A percentile compares a stretch with the other conserved stretches of the same genome.
phyloP scores from a whole-genome alignment of 2,888 invertebrate species.

The Trachelus iudaicus region DNA sequence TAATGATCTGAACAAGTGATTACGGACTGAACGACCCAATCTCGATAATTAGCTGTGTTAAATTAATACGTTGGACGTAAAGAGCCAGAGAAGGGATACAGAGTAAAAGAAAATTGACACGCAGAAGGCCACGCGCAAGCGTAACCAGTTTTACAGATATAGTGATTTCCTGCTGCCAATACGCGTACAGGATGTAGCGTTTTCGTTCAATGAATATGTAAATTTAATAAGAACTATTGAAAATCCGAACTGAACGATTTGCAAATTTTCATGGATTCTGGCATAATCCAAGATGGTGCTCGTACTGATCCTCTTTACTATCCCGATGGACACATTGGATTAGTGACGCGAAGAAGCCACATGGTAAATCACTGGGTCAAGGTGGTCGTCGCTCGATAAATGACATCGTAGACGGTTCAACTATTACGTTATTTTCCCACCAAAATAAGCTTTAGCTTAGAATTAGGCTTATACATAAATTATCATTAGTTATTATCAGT shows the following conservation, averaged over 20 bases:
- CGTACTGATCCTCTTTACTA: neutral
- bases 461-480: neutral
- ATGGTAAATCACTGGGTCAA: constrained; percentile 53
- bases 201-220: neutral
- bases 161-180: neutral
- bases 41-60: neutral
- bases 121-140: neutral
- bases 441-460: neutral
- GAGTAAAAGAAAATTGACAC: neutral
- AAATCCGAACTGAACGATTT: neutral
- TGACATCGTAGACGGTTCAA: neutral
- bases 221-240: neutral
- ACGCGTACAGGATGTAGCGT: neutral
- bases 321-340: constrained; percentile 14
- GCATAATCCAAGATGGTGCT: neutral
- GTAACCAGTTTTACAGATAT: neutral
- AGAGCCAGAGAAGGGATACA: neutral
- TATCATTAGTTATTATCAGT: neutral
- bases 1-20: neutral
- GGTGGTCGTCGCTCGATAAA: constrained; percentile 42
- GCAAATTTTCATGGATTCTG: neutral
- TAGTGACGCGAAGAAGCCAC: constrained; percentile 47
- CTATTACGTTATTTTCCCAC: neutral
- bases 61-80: neutral
- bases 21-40: neutral